These are phyloP conservation scores for Microctenopoma stevenorrisi DNA, from an alignment of 2,797 vertebrate genomes.

Conservation along the genomic window DNA sequence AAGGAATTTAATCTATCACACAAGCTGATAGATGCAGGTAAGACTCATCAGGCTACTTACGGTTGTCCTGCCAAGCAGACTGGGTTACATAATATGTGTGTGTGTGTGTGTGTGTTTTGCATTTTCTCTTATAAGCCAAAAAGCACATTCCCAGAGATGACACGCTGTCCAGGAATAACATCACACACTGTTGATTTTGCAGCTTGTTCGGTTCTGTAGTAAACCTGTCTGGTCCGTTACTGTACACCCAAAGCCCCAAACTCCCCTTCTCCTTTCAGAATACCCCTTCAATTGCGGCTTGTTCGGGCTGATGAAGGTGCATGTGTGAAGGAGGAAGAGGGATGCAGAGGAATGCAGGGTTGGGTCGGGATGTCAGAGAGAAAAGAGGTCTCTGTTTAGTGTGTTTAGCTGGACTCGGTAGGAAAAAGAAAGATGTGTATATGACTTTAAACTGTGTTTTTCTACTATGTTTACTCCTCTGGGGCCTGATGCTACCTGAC, in stretches of 20 bases:
- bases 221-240: conserved; percentile 67
- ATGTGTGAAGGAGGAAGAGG: conserved; percentile 36
- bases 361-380: conserved; percentile 55
- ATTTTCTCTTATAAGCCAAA: conserved; percentile 44
- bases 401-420: conserved; percentile 57
- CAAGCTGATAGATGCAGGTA: conserved; percentile 32
- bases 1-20: neutral
- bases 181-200: conserved; percentile 54
- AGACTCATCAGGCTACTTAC: conserved; percentile 28
- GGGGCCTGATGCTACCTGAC: too few relatives aligned
- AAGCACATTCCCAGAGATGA: conserved; percentile 45
- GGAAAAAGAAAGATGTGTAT: conserved; percentile 65
- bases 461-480: too few relatives aligned
- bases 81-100: conserved; percentile 66
- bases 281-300: conserved; percentile 76
- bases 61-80: conserved; percentile 46
- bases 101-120: conserved; percentile 30
- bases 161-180: conserved; percentile 39
- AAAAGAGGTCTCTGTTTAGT: conserved; percentile 77
- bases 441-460: conserved; percentile 14
- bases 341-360: conserved; percentile 71
- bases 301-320: conserved; percentile 57
- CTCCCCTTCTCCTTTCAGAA: conserved; percentile 47
- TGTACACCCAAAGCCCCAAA: conserved; percentile 52
- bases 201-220: conserved; percentile 56